These are phyloP conservation scores for Campaea margaritaria DNA, from an alignment of 2,888 invertebrate species.

Conservation along the genomic window DNA sequence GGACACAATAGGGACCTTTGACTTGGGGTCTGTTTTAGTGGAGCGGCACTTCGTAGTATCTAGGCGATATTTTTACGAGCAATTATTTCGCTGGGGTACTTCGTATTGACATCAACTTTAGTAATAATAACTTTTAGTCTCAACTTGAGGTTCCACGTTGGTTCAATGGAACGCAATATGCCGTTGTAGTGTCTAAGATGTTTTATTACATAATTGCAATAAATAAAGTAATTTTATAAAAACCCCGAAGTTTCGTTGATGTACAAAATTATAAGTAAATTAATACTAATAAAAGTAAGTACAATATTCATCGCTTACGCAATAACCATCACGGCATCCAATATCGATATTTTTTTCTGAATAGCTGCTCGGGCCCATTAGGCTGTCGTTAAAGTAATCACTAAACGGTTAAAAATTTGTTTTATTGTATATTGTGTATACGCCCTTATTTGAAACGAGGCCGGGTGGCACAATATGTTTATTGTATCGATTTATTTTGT, in stretches of 20 bases:
- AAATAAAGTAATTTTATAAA: too few species aligned
- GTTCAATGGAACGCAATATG: too few species aligned
- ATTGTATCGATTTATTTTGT: background rate
- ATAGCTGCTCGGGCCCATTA: slow-evolving; percentile 29
- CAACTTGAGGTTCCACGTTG: too few species aligned
- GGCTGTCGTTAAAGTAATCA: slow-evolving; percentile 38
- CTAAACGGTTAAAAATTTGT: slow-evolving; percentile 30
- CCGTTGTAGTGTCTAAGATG: too few species aligned
- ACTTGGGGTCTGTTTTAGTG: slow-evolving; percentile 3
- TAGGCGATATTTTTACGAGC: background rate
- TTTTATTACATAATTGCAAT: too few species aligned
- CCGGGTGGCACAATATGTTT: slow-evolving; percentile 1
- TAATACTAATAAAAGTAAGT: slow-evolving; percentile 25
- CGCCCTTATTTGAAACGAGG: slow-evolving; percentile 12
- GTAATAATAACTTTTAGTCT: too few species aligned
- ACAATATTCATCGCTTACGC: slow-evolving; percentile 30
- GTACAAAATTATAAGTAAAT: too few species aligned
- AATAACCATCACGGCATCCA: slow-evolving; percentile 28
- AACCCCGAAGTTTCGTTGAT: too few species aligned
- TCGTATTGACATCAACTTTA: too few species aligned
- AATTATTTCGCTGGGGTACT: too few species aligned
- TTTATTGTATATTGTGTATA: too few species aligned
- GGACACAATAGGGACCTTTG: slow-evolving; percentile 23
- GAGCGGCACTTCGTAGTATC: background rate
- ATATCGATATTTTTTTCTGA: slow-evolving; percentile 36